Base-by-base conservation (phyloP, 2,888 invertebrate species). In the Atrina japonica region DNA sequence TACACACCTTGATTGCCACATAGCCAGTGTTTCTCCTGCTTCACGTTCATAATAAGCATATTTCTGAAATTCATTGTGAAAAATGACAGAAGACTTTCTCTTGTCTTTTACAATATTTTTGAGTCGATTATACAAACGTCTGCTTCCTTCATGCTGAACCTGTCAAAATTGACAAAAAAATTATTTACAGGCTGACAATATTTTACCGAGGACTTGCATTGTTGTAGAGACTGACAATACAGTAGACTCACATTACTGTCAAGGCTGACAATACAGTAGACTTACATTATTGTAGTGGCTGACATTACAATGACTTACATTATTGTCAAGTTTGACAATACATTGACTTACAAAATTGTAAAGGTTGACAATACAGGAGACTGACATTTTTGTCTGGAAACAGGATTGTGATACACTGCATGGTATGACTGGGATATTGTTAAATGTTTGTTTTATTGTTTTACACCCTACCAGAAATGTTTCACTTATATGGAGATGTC, bases 11-110 rank as follows among this genome's bases (percentile, higher is more conserved):
- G 77, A 76, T 60, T 82, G 80, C 85, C 87, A 88, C 5, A 75
- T 27, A 3, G 73, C 49, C 11, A 77, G 53, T 11, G 71, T 69
- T 70, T 88, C 87, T 7, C 80, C 83, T n/a, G 77, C 64, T 30
- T 82, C 64, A 52, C 88, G 73, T 27, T 81, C 80, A 72, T 83
- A 83, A 75, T 82, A 81, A 5, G 86, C 83, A 70, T 87, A 82
- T 29, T 79, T 79, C 70, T 86, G 87, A 61, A 88, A 88, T 69
- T 90, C 89, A 80, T 90, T 89, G 56, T 87, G 80, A 65, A 90
- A 90, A 50, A 85, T 74, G 2, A 87, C 73, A 41, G 84, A 86
- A 25, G 80, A 78, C 64, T 84, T 83, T 9, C 83, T 59, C 18
- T 77, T 80, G 68, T 88, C 86, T 47, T 76, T 77, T 3, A 89